Percentiles rank a stretch among this genome's conserved stretches.
These are phyloP conservation scores for Archivesica marissinica DNA, from an alignment of 1,140 invertebrate species.

Conservation along the genomic window DNA sequence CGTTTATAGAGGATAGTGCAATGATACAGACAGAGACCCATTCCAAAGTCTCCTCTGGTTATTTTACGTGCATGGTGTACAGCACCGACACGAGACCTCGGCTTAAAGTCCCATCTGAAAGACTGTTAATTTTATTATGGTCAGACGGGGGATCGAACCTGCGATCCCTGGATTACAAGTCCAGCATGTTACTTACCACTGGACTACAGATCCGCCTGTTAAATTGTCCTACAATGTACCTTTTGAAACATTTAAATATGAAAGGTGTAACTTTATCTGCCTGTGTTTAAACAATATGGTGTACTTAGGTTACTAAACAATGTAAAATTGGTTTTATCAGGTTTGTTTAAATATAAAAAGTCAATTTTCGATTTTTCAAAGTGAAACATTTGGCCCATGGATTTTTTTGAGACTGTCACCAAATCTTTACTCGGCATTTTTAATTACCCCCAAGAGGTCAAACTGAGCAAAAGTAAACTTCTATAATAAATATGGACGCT, in stretches of 20 bases:
- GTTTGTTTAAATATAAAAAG: conserved; percentile 13
- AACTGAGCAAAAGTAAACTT: conserved; percentile 32
- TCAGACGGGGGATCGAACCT: no score
- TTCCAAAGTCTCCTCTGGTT: no score
- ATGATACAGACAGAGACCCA: no score
- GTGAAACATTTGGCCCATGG: not conserved
- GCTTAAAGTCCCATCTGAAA: no score
- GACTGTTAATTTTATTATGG: no score
- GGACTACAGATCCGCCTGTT: no score
- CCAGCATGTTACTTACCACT: no score
- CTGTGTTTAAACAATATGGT: conserved; percentile 7
- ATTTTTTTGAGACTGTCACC: conserved; percentile 14
- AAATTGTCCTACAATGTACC: no score
- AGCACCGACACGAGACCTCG: no score
- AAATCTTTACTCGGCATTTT: conserved; percentile 3
- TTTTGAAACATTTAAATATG: not conserved
- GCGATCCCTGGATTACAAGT: no score
- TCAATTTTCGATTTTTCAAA: conserved; percentile 17
- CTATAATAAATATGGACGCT: not conserved
- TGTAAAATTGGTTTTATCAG: conserved; percentile 20
- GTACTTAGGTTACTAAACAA: conserved; percentile 17
- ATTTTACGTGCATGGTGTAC: no score
- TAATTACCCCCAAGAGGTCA: conserved; percentile 18
- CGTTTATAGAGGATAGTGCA: no score
- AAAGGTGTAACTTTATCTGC: conserved; percentile 13